Evolutionary conservation across 2,888 invertebrate species (phyloP).

Genomic region (Clusia tigrina): DNA sequence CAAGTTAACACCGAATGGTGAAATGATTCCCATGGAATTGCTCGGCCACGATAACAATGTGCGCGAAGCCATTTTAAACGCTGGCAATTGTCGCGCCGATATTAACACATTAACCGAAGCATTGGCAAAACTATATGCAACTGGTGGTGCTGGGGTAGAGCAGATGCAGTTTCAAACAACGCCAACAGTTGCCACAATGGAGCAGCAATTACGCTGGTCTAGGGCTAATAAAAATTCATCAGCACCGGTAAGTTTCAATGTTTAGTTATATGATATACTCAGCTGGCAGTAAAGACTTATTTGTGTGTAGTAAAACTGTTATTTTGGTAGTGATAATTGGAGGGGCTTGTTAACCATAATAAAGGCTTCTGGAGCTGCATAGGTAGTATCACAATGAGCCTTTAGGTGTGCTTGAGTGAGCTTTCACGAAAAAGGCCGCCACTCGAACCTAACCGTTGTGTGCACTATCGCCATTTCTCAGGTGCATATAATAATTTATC

Average conservation of each 20-base stretch:
- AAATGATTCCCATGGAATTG: constrained; percentile 36
- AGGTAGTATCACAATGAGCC: too few species aligned
- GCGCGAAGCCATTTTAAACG: constrained; percentile 30
- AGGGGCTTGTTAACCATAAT: too few species aligned
- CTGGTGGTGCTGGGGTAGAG: not conserved
- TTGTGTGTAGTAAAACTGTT: too few species aligned
- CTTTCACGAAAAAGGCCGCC: too few species aligned
- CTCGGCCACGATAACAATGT: constrained; percentile 28
- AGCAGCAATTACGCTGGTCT: constrained; percentile 49
- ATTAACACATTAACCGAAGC: not conserved
- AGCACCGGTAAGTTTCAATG: constrained; percentile 33
- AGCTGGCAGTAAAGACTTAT: too few species aligned
- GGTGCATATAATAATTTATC: too few species aligned
- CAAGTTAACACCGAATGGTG: constrained; percentile 42
- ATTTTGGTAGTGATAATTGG: too few species aligned
- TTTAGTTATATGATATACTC: too few species aligned
- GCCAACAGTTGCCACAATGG: constrained; percentile 35
- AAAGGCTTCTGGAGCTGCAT: too few species aligned
- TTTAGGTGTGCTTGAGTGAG: too few species aligned
- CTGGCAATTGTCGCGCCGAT: constrained; percentile 17
- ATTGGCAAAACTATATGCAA: not conserved
- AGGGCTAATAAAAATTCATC: constrained; percentile 31
- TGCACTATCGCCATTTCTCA: too few species aligned
- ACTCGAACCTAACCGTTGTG: too few species aligned
- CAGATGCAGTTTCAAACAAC: not conserved